phyloP scores from a whole-genome alignment of 2,797 vertebrate genomes.

The Phylloscopus collybita region DNA sequence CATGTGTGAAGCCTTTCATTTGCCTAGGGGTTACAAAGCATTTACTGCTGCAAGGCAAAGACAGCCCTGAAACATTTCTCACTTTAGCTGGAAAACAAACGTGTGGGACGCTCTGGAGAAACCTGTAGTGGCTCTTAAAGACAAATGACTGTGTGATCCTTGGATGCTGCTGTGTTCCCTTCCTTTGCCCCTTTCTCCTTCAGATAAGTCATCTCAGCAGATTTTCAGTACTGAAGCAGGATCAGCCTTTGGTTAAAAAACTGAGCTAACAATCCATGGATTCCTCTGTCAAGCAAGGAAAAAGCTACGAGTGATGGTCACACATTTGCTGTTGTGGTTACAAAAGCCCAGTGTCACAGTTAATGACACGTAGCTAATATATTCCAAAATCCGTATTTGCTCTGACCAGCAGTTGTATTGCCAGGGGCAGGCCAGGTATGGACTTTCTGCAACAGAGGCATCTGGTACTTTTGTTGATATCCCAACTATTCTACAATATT shows the following conservation, averaged over 20 bases:
- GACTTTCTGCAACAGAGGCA: not conserved
- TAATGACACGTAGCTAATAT: not conserved
- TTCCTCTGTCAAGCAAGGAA: not conserved
- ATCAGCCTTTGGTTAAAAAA: not conserved
- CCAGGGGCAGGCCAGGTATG: not conserved
- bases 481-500: not conserved
- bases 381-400: not conserved
- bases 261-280: not conserved
- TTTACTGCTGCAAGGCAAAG: not conserved
- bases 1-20: not conserved
- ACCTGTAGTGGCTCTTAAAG: not conserved
- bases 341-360: not conserved
- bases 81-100: not conserved
- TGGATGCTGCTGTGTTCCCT: not conserved
- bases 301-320: not conserved
- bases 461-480: not conserved
- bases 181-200: not conserved
- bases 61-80: not conserved
- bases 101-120: not conserved
- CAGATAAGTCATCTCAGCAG: not conserved
- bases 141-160: not conserved
- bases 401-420: not conserved
- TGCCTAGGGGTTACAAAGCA: not conserved
- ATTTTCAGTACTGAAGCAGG: not conserved
- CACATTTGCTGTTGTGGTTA: not conserved